phyloP scores from a whole-genome alignment of 2,797 vertebrate genomes.

The Cynodonichthys magdalenae region DNA sequence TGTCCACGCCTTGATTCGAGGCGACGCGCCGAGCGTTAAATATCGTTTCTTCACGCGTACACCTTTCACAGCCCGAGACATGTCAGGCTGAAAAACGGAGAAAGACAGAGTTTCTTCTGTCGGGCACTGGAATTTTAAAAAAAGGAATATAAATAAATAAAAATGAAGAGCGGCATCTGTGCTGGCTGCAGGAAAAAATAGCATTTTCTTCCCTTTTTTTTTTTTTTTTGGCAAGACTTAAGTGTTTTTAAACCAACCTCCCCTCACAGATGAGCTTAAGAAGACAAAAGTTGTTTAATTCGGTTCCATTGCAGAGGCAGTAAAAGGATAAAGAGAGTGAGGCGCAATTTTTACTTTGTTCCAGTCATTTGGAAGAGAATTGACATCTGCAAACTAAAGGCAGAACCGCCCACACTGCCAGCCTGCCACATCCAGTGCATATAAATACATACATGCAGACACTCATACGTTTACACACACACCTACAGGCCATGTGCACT shows the following conservation, averaged over 20 bases:
- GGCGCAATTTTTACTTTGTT: slow-evolving; percentile 84
- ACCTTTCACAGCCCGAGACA: slow-evolving; percentile 71
- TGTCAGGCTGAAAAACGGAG: slow-evolving; percentile 49
- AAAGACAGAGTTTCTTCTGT: slow-evolving; percentile 44
- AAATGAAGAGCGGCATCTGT: slow-evolving; percentile 71
- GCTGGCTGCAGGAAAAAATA: slow-evolving; percentile 72
- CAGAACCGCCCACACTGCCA: slow-evolving; percentile 86
- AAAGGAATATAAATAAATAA: slow-evolving; percentile 2
- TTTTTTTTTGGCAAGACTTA: slow-evolving; percentile 80
- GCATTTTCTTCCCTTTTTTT: slow-evolving; percentile 53
- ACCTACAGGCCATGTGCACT: slow-evolving; percentile 71
- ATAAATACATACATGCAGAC: slow-evolving; percentile 73
- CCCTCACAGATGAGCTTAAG: slow-evolving; percentile 85
- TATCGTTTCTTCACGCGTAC: slow-evolving; percentile 63
- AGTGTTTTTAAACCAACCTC: slow-evolving; percentile 84
- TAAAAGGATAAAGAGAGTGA: slow-evolving; percentile 83
- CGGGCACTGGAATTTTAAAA: slow-evolving; percentile 42
- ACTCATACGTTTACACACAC: slow-evolving; percentile 51
- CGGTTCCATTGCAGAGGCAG: slow-evolving; percentile 82
- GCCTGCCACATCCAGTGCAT: slow-evolving; percentile 80
- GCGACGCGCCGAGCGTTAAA: slow-evolving; percentile 67
- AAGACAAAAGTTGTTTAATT: slow-evolving; percentile 89
- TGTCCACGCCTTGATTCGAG: slow-evolving; percentile 73
- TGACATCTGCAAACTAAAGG: slow-evolving; percentile 88
- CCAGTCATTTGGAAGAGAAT: slow-evolving; percentile 86